phyloP scores from a whole-genome alignment of 2,888 invertebrate species.

The Torymus texanus region DNA sequence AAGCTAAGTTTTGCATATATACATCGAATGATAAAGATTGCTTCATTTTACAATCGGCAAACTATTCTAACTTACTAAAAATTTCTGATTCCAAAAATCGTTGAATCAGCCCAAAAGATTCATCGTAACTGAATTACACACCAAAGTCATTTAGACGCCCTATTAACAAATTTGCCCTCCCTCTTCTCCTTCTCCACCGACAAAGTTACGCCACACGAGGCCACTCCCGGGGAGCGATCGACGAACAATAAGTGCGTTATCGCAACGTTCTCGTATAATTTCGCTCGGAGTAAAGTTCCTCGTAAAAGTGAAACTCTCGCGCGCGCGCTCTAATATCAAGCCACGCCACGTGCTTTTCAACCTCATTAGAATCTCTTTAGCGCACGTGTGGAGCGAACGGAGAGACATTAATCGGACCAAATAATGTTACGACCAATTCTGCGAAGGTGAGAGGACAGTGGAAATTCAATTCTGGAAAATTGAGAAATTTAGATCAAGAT shows the following conservation, averaged over 20 bases:
- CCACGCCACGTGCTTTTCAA: slow-evolving; percentile 1
- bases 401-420: slow-evolving; percentile 13
- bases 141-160: neutral
- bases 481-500: too few species aligned
- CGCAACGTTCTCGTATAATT: neutral
- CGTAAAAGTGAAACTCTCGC: neutral
- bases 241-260: slow-evolving; percentile 40
- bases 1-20: too few species aligned
- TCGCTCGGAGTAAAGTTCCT: neutral
- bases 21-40: too few species aligned
- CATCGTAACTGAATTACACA: too few species aligned
- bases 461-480: too few species aligned
- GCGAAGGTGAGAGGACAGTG: too few species aligned
- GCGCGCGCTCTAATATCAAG: neutral
- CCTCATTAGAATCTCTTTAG: slow-evolving; percentile 40
- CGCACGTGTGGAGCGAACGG: neutral
- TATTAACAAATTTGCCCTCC: slow-evolving; percentile 8
- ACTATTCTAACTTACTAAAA: too few species aligned
- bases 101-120: too few species aligned
- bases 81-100: too few species aligned
- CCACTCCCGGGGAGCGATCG: slow-evolving; percentile 12
- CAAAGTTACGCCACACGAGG: neutral
- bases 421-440: neutral
- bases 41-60: too few species aligned
- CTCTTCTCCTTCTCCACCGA: too few species aligned